Conservation (phyloP, 2,113 vertebrate species). For the Cyphomyrus discorhynchus region DNA sequence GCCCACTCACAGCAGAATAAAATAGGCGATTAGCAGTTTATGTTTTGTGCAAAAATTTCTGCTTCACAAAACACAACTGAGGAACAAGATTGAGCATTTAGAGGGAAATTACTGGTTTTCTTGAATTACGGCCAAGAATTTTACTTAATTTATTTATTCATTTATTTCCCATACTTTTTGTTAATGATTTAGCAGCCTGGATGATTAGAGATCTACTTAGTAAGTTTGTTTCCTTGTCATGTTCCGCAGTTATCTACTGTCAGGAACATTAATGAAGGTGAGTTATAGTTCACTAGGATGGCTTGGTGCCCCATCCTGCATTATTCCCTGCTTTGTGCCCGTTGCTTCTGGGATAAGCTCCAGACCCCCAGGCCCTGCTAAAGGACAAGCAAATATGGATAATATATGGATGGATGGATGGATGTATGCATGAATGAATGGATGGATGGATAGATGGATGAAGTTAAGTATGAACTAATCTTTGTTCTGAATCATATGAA, state of each 20-base stretch:
- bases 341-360: neutral
- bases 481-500: neutral
- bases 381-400: neutral
- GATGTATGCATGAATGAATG: no score
- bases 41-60: neutral
- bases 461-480: neutral
- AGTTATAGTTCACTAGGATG: neutral
- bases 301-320: neutral
- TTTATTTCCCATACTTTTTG: neutral
- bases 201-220: neutral
- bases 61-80: neutral
- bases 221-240: neutral
- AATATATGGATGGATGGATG: neutral
- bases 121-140: neutral
- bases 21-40: constrained; percentile 4
- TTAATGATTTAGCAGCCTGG: neutral
- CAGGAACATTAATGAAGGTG: neutral
- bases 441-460: no score
- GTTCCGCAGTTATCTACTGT: neutral
- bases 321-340: neutral
- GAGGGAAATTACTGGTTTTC: neutral
- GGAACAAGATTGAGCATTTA: neutral
- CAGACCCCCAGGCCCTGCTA: neutral
- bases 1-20: neutral
- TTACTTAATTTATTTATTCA: neutral